Evolutionary conservation across 2,113 vertebrate species (phyloP).

Genomic region (Cavia porcellus): DNA sequence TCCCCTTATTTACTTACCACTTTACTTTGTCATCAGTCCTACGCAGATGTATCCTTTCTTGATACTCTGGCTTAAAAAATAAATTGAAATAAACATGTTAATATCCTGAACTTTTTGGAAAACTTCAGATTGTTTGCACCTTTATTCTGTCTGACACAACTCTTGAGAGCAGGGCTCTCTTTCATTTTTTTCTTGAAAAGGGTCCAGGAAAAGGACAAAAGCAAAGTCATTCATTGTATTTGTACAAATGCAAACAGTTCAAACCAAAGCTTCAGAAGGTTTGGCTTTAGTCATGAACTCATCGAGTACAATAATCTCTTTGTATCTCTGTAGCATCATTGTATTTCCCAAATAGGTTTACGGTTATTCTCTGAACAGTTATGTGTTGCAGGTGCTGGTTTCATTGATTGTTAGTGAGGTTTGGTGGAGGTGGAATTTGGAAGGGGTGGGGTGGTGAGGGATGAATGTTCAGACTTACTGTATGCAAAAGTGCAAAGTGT

Average conservation of each 20-base stretch:
- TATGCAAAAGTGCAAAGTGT: neutral
- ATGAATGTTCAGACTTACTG: neutral
- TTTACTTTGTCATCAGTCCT: neutral
- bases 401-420: neutral
- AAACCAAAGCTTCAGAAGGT: neutral
- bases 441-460: neutral
- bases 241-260: neutral
- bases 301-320: neutral
- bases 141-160: neutral
- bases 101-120: neutral
- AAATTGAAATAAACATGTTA: slow-evolving; percentile 6
- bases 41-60: neutral
- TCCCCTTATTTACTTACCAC: neutral
- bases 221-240: neutral
- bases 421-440: neutral
- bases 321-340: fast-evolving
- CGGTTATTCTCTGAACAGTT: neutral
- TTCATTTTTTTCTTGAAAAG: slow-evolving; percentile 49
- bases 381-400: neutral
- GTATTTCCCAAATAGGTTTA: neutral
- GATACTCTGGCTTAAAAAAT: slow-evolving; percentile 16
- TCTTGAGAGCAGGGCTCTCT: neutral
- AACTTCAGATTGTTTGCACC: slow-evolving; percentile 4
- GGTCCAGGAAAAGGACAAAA: neutral
- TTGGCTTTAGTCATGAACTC: neutral